These are phyloP conservation scores for Potorous gilbertii DNA, from an alignment of 2,797 vertebrate species.

Conservation along the genomic window DNA sequence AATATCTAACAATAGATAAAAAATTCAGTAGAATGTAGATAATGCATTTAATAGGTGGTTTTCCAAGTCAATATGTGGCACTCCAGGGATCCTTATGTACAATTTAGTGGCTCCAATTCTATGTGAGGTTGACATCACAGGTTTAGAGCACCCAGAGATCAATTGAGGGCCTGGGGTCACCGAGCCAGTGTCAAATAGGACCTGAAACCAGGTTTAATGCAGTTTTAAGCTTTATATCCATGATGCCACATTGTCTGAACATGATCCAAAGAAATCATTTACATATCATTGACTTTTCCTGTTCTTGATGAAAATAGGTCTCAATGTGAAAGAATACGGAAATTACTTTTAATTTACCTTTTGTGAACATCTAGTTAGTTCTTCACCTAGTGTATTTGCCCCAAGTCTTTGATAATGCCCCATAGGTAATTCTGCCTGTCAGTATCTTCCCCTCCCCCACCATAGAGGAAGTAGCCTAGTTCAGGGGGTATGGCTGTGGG, in stretches of 20 bases:
- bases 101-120: not conserved
- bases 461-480: constrained; percentile 10
- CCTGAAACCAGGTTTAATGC: not conserved
- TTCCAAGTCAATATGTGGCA: not conserved
- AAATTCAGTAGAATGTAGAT: not conserved
- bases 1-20: not conserved
- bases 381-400: not conserved
- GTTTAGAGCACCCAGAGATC: not conserved
- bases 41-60: not conserved
- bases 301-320: not conserved
- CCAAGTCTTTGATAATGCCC: not conserved
- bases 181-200: not conserved
- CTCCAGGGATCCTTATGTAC: not conserved
- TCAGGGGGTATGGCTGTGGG: not conserved
- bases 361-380: not conserved
- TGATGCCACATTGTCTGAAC: not conserved
- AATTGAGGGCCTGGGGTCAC: not conserved
- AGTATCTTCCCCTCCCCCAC: not conserved
- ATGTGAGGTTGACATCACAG: not conserved
- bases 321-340: not conserved
- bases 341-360: not conserved
- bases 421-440: not conserved
- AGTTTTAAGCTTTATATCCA: not conserved
- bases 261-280: not conserved
- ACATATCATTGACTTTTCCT: not conserved